Evolutionary conservation across 2,797 vertebrate species (phyloP), one percentile per base, ranked within the genome.

Genomic region (Luscinia megarhynchos): DNA sequence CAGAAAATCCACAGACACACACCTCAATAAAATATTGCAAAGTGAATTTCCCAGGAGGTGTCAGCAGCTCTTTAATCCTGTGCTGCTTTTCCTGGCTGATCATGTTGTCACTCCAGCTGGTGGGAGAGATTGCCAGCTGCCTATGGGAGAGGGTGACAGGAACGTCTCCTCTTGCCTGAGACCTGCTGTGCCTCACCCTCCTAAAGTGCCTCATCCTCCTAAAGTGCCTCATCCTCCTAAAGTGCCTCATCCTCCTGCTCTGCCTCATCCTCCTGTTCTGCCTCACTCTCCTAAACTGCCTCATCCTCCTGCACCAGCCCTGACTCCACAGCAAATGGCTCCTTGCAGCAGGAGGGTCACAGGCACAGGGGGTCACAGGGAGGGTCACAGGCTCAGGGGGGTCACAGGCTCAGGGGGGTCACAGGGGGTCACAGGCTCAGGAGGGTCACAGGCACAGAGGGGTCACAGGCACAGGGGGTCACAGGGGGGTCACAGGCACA

Each of bases 51-150:
- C 94, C 75, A 53, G 45, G 84, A 86, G 89, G 18, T 58, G 70
- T 38, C 69, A 64, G 79, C 48, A 89, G 84, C 87, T 86, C 76
- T 89, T 83, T 53, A 63, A 46, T 82, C 62, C 5, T 24, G 21
- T 8, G 30, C 82, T 82, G 86, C 61, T 73, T 90, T 58, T 84
- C 70, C 63, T 67, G 74, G 76, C 64, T 26, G 27, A 78, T 88
- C 55, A 3, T 66, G 77, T 72, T 27, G 9, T 73, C 46, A 6
- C 63, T 87, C 87, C 89, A 91, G 92, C 95, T 92, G 89, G 89
- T 24, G 17, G 89, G 57, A 73, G 64, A 77, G 61, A 88, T 36
- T 89, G 87, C 89, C 95, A 91, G 93, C 84, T 91, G 84, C 89
- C 89, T 40, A 9, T 55, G n/a, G 80, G 73, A 58, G 72, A 79